Evolutionary conservation across 2,888 invertebrate genomes (phyloP), one percentile per base, ranked within the genome.

Genomic region (Teleogryllus oceanicus): DNA sequence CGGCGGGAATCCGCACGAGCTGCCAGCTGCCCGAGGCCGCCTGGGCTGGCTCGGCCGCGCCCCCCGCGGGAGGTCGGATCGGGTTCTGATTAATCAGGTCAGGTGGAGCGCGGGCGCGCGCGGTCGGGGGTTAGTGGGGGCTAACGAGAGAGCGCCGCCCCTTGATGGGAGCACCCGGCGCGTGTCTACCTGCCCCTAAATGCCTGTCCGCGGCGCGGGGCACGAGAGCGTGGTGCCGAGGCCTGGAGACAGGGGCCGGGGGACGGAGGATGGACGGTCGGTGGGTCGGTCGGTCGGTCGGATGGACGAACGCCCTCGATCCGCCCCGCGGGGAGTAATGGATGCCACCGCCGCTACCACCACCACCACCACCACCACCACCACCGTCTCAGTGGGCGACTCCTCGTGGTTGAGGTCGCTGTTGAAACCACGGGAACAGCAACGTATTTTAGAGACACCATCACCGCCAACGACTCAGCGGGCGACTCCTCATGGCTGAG

Each of bases 81-180:
- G 62, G 62, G 62, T 62, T 62, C 62, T 62, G 62, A 62, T 62
- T 62, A 62, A 62, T 62, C 62, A 62, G 62, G 62, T 62, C 62
- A 62, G 62, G 62, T 62, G 62, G 62, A 62, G 62, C n/a, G 62
- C 62, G 62, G 16, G 62, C 62, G 13, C 11, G 37, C 4, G 37
- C 37, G 37, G 37, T 5, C n/a, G 62, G 62, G 62, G 62, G 62
- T 62, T 62, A 62, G 62, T 8, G 62, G 62, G 62, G 62, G 62
- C 62, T 62, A 62, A 62, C 62, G 62, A 62, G 62, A n/a, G 16
- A 62, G 62, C 62, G 62, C 62, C 62, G 62, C 62, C 62, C 62
- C 62, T 62, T 62, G 13, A 62, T 62, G 16, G 62, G 8, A 16
- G 62, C 62, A 62, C 16, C 62, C 62, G 62, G 62, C 62, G 62